Evolutionary conservation across 2,888 invertebrate species (phyloP).

Genomic region (Papilio demoleus): DNA sequence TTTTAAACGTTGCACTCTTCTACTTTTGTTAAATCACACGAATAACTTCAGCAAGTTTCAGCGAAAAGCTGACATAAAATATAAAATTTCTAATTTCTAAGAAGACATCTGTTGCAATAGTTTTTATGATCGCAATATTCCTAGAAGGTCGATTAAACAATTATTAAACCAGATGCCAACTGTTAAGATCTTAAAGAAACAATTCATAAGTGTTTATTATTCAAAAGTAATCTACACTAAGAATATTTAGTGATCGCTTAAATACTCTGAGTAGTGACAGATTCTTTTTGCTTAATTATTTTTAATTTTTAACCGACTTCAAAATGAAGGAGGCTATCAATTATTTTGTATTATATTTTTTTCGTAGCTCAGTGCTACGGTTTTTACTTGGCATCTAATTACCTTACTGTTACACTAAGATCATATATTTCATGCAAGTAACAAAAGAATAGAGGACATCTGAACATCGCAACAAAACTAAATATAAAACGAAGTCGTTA

Average conservation of each 20-base stretch:
- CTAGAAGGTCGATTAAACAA: neutral
- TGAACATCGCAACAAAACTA: neutral
- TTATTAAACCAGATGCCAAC: neutral
- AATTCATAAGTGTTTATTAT: no score
- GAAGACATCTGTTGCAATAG: conserved; percentile 15
- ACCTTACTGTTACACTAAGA: no score
- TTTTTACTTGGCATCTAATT: no score
- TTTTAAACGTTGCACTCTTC: neutral
- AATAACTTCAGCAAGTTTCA: neutral
- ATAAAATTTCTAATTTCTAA: neutral
- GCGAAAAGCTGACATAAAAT: neutral
- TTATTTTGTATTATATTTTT: no score
- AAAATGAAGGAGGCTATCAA: no score
- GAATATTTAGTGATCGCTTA: no score
- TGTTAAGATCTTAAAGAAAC: no score
- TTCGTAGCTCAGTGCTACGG: neutral
- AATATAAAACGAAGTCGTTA: conserved; percentile 13
- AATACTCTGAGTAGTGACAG: no score
- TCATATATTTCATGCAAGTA: neutral
- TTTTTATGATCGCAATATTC: conserved; percentile 3
- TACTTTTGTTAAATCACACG: neutral
- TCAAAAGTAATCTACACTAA: no score
- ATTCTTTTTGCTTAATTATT: no score
- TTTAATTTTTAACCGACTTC: no score
- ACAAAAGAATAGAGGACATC: neutral